Evolutionary conservation across 2,113 vertebrate genomes (phyloP).

Genomic region (Emydocephalus ijimae): DNA sequence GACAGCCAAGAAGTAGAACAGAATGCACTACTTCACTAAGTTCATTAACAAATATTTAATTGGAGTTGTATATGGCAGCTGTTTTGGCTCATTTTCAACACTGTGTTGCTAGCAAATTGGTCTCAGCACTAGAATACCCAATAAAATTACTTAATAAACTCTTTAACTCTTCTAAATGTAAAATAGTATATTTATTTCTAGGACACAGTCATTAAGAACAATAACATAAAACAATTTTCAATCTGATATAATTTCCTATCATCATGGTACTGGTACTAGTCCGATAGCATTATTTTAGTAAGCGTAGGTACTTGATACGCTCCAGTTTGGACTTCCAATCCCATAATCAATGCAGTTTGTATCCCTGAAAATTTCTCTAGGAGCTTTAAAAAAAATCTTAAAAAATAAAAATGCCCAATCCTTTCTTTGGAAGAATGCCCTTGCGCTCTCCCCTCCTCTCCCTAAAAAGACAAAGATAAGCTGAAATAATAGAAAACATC

Average conservation of each 20-base stretch:
- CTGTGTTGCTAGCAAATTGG: background rate
- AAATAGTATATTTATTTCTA: background rate
- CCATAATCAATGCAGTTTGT: background rate
- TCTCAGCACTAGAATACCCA: background rate
- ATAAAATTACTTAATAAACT: background rate
- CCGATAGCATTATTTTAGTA: background rate
- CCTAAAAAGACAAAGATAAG: background rate
- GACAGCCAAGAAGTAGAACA: background rate
- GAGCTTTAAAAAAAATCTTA: background rate
- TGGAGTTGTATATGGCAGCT: background rate
- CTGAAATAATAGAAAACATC: background rate
- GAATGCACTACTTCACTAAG: background rate
- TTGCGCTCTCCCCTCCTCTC: background rate
- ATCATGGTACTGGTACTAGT: background rate
- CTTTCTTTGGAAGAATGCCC: background rate
- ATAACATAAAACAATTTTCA: background rate
- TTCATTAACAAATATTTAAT: background rate
- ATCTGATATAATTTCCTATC: background rate
- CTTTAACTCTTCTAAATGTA: background rate
- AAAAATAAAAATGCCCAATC: background rate
- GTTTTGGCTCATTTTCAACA: background rate
- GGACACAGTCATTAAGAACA: background rate
- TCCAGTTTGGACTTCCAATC: background rate
- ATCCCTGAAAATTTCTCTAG: background rate
- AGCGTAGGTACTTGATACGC: background rate